Base-by-base conservation (phyloP, 2,888 invertebrate genomes). In the Allygus modestus region DNA sequence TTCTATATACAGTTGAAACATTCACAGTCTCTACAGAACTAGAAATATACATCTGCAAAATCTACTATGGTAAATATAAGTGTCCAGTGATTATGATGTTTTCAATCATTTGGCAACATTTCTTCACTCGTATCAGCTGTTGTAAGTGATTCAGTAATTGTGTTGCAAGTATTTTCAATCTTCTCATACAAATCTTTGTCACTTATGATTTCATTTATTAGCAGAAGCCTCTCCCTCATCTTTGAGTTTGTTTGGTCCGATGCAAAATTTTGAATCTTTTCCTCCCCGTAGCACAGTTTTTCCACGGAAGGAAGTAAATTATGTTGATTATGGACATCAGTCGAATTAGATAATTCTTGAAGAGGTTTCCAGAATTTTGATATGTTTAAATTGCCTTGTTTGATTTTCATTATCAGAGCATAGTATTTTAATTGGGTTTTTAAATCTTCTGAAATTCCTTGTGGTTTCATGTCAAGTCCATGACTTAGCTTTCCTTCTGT, bases 161-260 rank as follows among this genome's bases (percentile, higher is more conserved):
- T 46, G 46, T 77, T 77, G 46, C 77, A 77, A 77, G 46, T 46
- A 28, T 77, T 43, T 28, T 77, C 77, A 46, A 77, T 51, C 37
- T n/a, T 77, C 26, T 77, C 77, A 51, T 51, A 77, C n/a, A 77
- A 46, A 17, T 46, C 12, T 51, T 28, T 46, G 51, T 77, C 77
- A 28, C 17, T 77, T 31, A 46, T 17, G 11, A 26, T 51, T 46
- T 51, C 2, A 28, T 43, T 23, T 28, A 51, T 28, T 12, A 51
- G 9, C 2, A 51, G 2, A 0, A 46, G 28, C 26, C 31, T 46
- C n/a, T 77, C 51, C 17, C 71, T 71, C 71, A 71, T 71, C n/a
- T 41, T 41, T 20, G 33, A 37, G 20, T 41, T 71, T 71, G 41
- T 15, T n/a, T 17, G 31, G 20, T 71, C 71, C 12, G 41, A 23